phyloP scores from a whole-genome alignment of 2,888 invertebrate genomes.

The Galerucella nymphaeae region DNA sequence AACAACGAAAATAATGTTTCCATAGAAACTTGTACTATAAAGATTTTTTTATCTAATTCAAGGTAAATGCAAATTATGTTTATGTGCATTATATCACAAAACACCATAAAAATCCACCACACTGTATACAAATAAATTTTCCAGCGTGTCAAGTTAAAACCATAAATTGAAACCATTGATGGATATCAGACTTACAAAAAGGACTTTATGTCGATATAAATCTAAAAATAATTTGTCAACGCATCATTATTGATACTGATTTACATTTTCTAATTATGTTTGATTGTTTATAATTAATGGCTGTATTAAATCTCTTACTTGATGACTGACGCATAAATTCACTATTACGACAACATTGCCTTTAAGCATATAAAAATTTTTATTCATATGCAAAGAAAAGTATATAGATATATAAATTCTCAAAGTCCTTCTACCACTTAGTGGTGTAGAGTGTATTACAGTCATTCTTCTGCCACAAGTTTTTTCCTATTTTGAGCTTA shows the following conservation, averaged over 20 bases:
- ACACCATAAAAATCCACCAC: constrained; percentile 7
- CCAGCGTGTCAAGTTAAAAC: constrained; percentile 14
- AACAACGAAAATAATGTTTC: no score
- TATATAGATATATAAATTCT: no score
- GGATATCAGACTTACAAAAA: constrained; percentile 26
- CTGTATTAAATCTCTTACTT: not conserved
- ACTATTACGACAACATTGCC: not conserved
- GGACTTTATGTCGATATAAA: constrained; percentile 29
- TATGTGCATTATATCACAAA: not conserved
- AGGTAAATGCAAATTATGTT: not conserved
- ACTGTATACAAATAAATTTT: constrained; percentile 16
- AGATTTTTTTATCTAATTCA: not conserved
- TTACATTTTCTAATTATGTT: constrained; percentile 21
- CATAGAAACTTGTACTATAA: not conserved
- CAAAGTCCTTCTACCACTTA: no score
- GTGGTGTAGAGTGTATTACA: no score
- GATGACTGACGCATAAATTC: not conserved
- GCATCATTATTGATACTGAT: constrained; percentile 23
- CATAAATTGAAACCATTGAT: constrained; percentile 27
- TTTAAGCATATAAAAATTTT: not conserved
- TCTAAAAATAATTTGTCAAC: constrained; percentile 28
- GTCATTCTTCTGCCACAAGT: no score
- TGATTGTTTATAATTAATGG: not conserved
- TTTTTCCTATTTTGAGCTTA: no score
- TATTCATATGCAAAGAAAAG: no score